phyloP scores from a whole-genome alignment of 2,888 invertebrate genomes.

The Callimorpha dominula region DNA sequence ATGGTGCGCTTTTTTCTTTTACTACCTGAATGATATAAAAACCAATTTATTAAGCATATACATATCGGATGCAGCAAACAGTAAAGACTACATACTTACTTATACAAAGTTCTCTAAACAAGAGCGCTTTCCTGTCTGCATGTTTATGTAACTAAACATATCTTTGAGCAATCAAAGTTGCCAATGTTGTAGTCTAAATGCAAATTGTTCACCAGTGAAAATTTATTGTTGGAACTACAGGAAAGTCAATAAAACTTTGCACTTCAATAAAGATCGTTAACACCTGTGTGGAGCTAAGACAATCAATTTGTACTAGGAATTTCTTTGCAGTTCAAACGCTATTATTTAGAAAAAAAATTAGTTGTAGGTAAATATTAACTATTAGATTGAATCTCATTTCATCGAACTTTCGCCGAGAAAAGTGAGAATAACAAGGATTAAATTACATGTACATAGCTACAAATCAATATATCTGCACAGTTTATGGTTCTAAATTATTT shows the following conservation, averaged over 20 bases:
- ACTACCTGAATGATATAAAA: too few species aligned
- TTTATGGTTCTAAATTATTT: too few species aligned
- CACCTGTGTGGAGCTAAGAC: constrained; percentile 20
- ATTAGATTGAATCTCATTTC: too few species aligned
- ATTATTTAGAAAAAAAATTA: too few species aligned
- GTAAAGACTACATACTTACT: neutral
- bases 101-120: neutral
- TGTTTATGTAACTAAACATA: neutral
- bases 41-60: too few species aligned
- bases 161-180: neutral
- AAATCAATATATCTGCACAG: too few species aligned
- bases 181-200: constrained; percentile 1
- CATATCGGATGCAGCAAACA: neutral
- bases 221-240: neutral
- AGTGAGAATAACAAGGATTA: too few species aligned
- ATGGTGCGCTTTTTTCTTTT: too few species aligned
- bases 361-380: too few species aligned
- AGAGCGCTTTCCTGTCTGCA: neutral
- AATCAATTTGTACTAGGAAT: neutral
- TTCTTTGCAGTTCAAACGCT: neutral
- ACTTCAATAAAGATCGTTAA: constrained; percentile 19
- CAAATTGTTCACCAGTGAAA: constrained; percentile 2
- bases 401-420: too few species aligned
- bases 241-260: neutral
- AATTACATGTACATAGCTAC: too few species aligned